These are phyloP conservation scores for Cryptoprocta ferox DNA, from an alignment of 2,797 vertebrate species.

Conservation along the genomic window DNA sequence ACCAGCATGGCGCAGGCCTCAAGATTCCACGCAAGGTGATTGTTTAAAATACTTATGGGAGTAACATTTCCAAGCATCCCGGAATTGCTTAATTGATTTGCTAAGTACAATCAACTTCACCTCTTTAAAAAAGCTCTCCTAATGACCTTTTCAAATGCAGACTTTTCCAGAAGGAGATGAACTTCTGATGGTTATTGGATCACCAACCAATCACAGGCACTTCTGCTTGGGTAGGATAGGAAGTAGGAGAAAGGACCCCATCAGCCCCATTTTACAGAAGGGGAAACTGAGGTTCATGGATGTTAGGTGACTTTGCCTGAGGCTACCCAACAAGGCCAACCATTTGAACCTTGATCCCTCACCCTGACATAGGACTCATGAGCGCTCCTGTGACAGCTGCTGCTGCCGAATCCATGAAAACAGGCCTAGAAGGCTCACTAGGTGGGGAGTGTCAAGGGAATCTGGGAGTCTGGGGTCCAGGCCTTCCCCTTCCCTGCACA, in stretches of 20 bases:
- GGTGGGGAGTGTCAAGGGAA: neutral
- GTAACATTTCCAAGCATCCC: neutral
- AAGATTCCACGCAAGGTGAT: neutral
- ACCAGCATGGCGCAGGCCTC: neutral
- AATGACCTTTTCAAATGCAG: neutral
- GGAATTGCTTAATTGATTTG: neutral
- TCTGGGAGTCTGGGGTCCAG: neutral
- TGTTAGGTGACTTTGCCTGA: neutral
- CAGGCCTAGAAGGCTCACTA: neutral
- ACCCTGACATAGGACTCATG: neutral
- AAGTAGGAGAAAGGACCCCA: neutral
- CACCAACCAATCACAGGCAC: neutral
- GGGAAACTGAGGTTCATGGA: neutral
- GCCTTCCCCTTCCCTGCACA: neutral
- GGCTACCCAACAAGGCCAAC: neutral
- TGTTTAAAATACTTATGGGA: neutral
- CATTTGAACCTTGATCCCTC: neutral
- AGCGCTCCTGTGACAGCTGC: neutral
- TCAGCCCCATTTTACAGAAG: neutral
- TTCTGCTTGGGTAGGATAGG: neutral
- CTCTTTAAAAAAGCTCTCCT: neutral
- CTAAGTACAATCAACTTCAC: neutral
- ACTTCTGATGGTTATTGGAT: neutral
- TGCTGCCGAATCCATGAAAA: neutral
- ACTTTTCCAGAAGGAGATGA: conserved; percentile 26